Evolutionary conservation across 2,888 invertebrate species (phyloP).

Genomic region (Hirtodrosophila alboralis): DNA sequence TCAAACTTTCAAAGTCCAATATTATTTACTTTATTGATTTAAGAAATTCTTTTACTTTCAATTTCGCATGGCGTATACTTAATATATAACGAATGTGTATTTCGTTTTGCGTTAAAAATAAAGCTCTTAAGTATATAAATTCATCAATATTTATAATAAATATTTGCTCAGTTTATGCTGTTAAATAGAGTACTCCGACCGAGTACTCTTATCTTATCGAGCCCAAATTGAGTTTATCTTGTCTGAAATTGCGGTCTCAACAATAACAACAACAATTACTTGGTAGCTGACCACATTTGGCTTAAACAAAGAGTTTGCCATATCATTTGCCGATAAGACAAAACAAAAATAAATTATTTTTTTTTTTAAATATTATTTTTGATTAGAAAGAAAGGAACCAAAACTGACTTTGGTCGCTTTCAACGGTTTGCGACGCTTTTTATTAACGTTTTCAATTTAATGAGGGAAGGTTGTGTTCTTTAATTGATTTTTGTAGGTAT

Average conservation of each 20-base stretch:
- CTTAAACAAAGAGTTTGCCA: slow-evolving; percentile 57
- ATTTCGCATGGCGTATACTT: slow-evolving; percentile 2
- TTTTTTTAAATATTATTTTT: slow-evolving; percentile 17
- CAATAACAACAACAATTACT: slow-evolving; percentile 23
- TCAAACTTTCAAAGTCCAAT: too few relatives aligned
- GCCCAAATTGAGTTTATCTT: slow-evolving; percentile 53
- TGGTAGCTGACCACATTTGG: slow-evolving; percentile 66
- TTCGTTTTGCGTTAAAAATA: neutral
- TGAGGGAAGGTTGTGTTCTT: slow-evolving; percentile 44
- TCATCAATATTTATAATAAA: slow-evolving; percentile 29
- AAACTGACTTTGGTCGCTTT: slow-evolving; percentile 16
- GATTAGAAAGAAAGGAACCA: slow-evolving; percentile 55
- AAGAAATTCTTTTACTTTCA: neutral
- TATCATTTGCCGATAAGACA: slow-evolving; percentile 67
- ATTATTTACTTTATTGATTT: neutral
- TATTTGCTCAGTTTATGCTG: slow-evolving; percentile 24
- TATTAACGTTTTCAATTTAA: slow-evolving; percentile 46
- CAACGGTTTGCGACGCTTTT: slow-evolving; percentile 21
- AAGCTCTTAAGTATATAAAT: slow-evolving; percentile 10
- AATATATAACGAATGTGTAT: neutral
- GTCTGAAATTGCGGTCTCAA: slow-evolving; percentile 37
- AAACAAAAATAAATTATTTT: too few relatives aligned
- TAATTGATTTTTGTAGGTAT: slow-evolving; percentile 8
- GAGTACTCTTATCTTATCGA: slow-evolving; percentile 55
- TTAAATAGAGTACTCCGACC: slow-evolving; percentile 7